Evolutionary conservation across 2,888 invertebrate species (phyloP).

Genomic region (Hirtodrosophila alboralis): DNA sequence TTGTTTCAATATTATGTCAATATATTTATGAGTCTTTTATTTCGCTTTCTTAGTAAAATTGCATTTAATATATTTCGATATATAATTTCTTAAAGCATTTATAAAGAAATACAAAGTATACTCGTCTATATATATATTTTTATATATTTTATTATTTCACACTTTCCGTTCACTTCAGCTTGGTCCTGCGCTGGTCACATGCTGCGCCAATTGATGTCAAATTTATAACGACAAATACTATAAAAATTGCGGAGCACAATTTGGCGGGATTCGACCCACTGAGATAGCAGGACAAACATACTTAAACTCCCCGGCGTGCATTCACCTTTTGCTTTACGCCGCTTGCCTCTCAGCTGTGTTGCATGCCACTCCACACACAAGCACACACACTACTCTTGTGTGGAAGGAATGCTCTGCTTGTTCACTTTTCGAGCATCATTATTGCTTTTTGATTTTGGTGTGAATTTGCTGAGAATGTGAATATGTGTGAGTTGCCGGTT

Average conservation of each 20-base stretch:
- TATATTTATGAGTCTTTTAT: too few species aligned
- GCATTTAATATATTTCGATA: too few species aligned
- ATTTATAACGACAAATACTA: slow-evolving; percentile 77
- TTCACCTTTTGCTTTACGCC: background rate
- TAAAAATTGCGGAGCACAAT: slow-evolving; percentile 42
- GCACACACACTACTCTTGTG: slow-evolving; percentile 10
- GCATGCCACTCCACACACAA: slow-evolving; percentile 26
- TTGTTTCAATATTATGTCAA: too few species aligned
- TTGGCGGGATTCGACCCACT: slow-evolving; percentile 10
- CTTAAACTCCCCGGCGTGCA: background rate
- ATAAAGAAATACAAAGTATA: background rate
- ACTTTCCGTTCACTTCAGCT: slow-evolving; percentile 4
- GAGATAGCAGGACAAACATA: slow-evolving; percentile 16
- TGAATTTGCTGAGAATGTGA: slow-evolving; percentile 57
- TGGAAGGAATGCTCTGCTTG: slow-evolving; percentile 35
- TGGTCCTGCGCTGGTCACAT: slow-evolving; percentile 32
- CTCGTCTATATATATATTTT: too few species aligned
- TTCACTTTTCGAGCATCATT: slow-evolving; percentile 73
- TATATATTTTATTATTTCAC: background rate
- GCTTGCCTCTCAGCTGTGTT: slow-evolving; percentile 6
- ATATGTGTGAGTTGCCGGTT: slow-evolving; percentile 3
- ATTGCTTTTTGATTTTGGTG: slow-evolving; percentile 78
- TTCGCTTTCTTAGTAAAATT: too few species aligned
- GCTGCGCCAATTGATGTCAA: slow-evolving; percentile 80
- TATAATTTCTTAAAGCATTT: too few species aligned